Evolutionary conservation across 1,140 invertebrate species (phyloP).

Genomic region (Pseudachorutes palmiensis): DNA sequence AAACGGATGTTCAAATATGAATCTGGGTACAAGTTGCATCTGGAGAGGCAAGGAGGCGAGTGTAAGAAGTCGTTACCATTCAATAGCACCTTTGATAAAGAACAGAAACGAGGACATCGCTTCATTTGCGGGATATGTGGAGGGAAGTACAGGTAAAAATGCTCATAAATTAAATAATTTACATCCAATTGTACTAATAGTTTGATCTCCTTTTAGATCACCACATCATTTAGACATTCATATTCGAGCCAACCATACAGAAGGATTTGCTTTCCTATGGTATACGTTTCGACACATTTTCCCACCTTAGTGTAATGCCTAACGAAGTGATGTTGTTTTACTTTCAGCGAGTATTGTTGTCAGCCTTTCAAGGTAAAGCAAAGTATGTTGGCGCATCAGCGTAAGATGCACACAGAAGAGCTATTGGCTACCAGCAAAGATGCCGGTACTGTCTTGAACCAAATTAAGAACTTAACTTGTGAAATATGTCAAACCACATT

Average conservation of each 20-base stretch:
- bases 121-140: not conserved
- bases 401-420: not conserved
- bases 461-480: not conserved
- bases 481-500: not conserved
- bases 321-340: not conserved
- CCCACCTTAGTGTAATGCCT: not conserved
- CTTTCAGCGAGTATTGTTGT: not conserved
- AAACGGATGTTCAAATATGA: not conserved
- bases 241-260: not conserved
- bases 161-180: not conserved
- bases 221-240: not conserved
- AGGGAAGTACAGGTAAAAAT: not conserved
- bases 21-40: not conserved
- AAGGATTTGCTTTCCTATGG: not conserved
- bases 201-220: not conserved
- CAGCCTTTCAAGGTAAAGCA: not conserved
- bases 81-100: not conserved
- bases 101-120: not conserved
- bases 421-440: not conserved
- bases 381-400: not conserved
- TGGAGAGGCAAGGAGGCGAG: slow-evolving; percentile 2
- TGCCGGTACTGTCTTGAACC: not conserved
- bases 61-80: not conserved
- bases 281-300: not conserved
- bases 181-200: not conserved